Conservation (phyloP, 23 tunicate species). For the Botrylloides violaceus region DNA sequence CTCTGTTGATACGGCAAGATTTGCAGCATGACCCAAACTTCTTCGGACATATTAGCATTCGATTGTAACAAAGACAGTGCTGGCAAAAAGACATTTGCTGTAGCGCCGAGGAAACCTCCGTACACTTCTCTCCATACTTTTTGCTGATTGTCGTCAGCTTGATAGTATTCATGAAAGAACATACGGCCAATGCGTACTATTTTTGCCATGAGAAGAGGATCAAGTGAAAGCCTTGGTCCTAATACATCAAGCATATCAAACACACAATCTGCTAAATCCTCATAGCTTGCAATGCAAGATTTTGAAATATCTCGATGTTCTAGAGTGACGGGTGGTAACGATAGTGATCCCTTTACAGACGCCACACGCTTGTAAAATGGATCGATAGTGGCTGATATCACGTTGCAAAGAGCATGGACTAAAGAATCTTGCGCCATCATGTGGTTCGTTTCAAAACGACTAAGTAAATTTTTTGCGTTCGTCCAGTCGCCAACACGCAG, state of each 20-base stretch:
- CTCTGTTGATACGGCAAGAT: conserved; percentile 72
- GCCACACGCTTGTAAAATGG: conserved; percentile 64
- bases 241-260: conserved; percentile 58
- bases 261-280: conserved; percentile 28
- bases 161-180: conserved; percentile 42
- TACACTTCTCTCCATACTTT: conserved; percentile 16
- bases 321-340: conserved; percentile 13
- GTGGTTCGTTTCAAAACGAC: conserved; percentile 41
- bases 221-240: conserved; percentile 62
- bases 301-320: conserved; percentile 29
- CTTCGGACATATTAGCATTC: conserved; percentile 85
- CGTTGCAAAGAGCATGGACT: conserved; percentile 60
- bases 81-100: conserved; percentile 54
- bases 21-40: conserved; percentile 70
- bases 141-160: background rate
- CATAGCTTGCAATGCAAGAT: conserved; percentile 21
- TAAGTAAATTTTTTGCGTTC: conserved; percentile 57
- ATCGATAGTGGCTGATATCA: conserved; percentile 55
- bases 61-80: conserved; percentile 59
- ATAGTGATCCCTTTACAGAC: conserved; percentile 19
- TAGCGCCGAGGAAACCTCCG: conserved; percentile 63
- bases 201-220: conserved; percentile 69
- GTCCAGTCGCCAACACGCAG: conserved; percentile 82
- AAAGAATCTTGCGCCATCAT: conserved; percentile 69
- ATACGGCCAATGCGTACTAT: conserved; percentile 36